Evolutionary conservation across 30 jellyfish, hydroid and myxozoan species (phyloP).

Genomic region (Turritopsis dohrnii): DNA sequence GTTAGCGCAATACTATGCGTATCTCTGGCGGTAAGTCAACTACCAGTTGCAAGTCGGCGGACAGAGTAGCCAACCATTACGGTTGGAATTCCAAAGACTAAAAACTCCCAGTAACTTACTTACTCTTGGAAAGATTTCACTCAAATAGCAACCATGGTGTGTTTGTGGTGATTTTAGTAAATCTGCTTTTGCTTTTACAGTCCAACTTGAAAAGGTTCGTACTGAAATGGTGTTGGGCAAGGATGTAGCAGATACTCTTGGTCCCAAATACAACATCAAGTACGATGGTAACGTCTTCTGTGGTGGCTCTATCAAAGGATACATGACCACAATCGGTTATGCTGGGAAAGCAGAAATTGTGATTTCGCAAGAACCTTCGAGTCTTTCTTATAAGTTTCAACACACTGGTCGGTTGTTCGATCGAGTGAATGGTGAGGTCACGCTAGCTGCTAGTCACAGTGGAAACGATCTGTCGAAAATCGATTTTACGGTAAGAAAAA

Average conservation of each 20-base stretch:
- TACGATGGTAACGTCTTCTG: neutral
- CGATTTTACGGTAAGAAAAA: neutral
- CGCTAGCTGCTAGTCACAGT: neutral
- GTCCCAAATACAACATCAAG: neutral
- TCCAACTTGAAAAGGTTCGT: neutral
- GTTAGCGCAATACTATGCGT: no score
- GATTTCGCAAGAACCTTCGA: neutral
- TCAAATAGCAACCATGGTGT: no score
- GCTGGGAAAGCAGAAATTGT: constrained; percentile 6
- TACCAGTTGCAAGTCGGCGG: no score
- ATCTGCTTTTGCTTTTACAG: neutral
- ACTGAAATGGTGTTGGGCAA: neutral
- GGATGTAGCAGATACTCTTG: neutral
- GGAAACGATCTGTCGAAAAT: neutral
- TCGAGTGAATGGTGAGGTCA: neutral
- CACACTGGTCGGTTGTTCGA: constrained; percentile 1
- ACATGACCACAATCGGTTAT: neutral
- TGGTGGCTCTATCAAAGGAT: neutral
- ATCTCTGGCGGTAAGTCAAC: no score
- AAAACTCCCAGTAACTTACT: no score
- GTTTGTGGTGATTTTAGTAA: no score
- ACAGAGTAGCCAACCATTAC: no score
- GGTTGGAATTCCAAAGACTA: no score
- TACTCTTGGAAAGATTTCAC: no score
- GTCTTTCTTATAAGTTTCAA: neutral